Evolutionary conservation across 2,113 vertebrate species (phyloP).

Genomic region (Paedocypris sp.): DNA sequence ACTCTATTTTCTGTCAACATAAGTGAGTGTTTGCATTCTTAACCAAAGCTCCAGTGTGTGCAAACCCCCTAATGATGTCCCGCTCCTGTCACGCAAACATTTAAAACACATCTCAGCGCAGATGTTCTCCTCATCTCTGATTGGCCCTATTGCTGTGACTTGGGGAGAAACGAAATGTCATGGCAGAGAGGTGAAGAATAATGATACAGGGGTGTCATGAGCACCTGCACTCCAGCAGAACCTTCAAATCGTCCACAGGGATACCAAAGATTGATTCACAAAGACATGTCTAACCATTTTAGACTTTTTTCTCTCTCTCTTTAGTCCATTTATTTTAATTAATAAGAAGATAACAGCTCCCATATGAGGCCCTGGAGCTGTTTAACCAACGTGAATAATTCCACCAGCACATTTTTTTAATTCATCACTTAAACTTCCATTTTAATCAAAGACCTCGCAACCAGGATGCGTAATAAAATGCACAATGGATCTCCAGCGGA

Average conservation of each 20-base stretch:
- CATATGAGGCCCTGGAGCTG: conserved; percentile 2
- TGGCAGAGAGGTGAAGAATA: conserved; percentile 22
- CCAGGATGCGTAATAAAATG: conserved; percentile 38
- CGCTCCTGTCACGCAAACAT: conserved; percentile 32
- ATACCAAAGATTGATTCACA: conserved; percentile 3
- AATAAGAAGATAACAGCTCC: not conserved
- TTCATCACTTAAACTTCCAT: conserved; percentile 10
- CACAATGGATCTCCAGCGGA: conserved; percentile 46
- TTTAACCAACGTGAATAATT: conserved; percentile 9
- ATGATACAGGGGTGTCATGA: conserved; percentile 24
- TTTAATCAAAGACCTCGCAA: conserved; percentile 17
- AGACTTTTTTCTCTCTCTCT: too few relatives aligned
- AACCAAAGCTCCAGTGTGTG: not conserved
- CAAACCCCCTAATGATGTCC: conserved; percentile 25
- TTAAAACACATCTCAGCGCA: conserved; percentile 43
- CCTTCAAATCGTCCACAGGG: conserved; percentile 6
- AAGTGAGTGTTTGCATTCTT: conserved; percentile 25
- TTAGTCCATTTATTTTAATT: not conserved
- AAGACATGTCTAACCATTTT: not conserved
- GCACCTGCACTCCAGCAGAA: conserved; percentile 12
- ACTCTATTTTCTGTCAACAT: conserved; percentile 25
- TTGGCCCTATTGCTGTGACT: conserved; percentile 29
- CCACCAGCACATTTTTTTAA: not conserved
- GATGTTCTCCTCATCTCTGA: conserved; percentile 38
- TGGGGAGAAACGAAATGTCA: conserved; percentile 2